phyloP scores from a whole-genome alignment of 2,888 invertebrate species.

The Scaptomyza flava region DNA sequence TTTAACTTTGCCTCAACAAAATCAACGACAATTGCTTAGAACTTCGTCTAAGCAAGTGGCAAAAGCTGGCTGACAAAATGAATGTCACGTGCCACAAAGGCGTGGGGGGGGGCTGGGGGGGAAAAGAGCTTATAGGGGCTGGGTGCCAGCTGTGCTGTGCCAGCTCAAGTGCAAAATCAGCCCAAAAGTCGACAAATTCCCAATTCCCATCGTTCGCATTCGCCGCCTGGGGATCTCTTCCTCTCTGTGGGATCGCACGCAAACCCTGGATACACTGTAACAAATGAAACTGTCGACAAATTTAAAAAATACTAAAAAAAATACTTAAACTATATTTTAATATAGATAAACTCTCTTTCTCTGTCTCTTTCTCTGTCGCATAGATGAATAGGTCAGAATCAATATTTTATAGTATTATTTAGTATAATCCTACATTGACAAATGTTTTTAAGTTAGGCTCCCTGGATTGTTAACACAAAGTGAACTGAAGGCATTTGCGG shows the following conservation, averaged over 20 bases:
- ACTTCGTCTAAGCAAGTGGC: slow-evolving; percentile 7
- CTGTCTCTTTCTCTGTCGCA: too few relatives aligned
- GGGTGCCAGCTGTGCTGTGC: not conserved
- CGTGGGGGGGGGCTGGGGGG: not conserved
- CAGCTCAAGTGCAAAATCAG: slow-evolving; percentile 52
- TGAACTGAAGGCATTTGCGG: slow-evolving; percentile 9
- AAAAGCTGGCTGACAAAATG: slow-evolving; percentile 40
- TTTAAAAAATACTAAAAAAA: too few relatives aligned
- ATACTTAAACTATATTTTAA: too few relatives aligned
- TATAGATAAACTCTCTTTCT: too few relatives aligned
- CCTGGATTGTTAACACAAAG: too few relatives aligned
- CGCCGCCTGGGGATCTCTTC: not conserved
- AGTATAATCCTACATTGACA: too few relatives aligned
- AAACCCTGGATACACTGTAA: not conserved
- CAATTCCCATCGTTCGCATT: slow-evolving; percentile 15
- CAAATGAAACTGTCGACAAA: too few relatives aligned
- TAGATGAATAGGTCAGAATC: too few relatives aligned
- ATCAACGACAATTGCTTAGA: slow-evolving; percentile 11
- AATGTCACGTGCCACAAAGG: slow-evolving; percentile 28
- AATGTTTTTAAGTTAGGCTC: too few relatives aligned
- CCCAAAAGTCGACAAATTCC: slow-evolving; percentile 20
- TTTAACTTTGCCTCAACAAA: slow-evolving; percentile 21
- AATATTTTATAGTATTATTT: too few relatives aligned
- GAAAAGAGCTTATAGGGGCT: not conserved
- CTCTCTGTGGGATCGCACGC: not conserved